Base-by-base conservation (phyloP, 2,797 vertebrate genomes). In the Hippoglossus hippoglossus region DNA sequence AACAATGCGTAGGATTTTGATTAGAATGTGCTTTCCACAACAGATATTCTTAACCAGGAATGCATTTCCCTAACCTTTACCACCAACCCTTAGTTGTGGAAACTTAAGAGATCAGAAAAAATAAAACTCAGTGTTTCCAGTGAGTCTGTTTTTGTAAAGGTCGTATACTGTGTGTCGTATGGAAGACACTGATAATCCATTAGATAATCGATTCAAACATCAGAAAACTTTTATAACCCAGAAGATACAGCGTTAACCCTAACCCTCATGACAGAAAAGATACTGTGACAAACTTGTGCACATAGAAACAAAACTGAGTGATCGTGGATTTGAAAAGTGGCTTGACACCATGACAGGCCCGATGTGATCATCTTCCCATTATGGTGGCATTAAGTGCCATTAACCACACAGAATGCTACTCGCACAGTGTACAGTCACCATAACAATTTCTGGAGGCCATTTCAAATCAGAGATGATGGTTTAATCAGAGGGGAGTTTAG, bases 401-500 rank as follows among this genome's bases (percentile, higher is more conserved):
- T 89, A 88, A 85, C 18, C 55, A 64, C 75, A 72, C 68, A 63
- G 26, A 79, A 59, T 78, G 88, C 73, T 66, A 58, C 73, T 86
- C 77, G 18, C 47, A 49, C 77, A 34, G 51, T 62, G 15, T 26
- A 82, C 71, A 82, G 65, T 81, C 90, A 93, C 91, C 92, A 86
- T 94, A 91, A 89, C 88, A 92, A 87, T 88, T 79, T 89, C 80
- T 80, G 83, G 56, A 79, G 74, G 64, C 79, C 86, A 71, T 94
- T 91, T 94, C 91, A 90, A 94, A 93, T 94, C 90, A 92, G 62
- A 92, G 87, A 91, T 92, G 90, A 96, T 94, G 88, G 91, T 94
- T 94, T 95, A 94, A 95, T 96, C 88, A 93, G 94, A 80, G 87
- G 62, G 90, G 90, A 89, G 90, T 92, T 93, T 84, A 92, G 88